A percentile compares a stretch with the other conserved stretches of the same genome.
Conservation (phyloP, 2,113 vertebrate species). For the Osmerus mordax region DNA sequence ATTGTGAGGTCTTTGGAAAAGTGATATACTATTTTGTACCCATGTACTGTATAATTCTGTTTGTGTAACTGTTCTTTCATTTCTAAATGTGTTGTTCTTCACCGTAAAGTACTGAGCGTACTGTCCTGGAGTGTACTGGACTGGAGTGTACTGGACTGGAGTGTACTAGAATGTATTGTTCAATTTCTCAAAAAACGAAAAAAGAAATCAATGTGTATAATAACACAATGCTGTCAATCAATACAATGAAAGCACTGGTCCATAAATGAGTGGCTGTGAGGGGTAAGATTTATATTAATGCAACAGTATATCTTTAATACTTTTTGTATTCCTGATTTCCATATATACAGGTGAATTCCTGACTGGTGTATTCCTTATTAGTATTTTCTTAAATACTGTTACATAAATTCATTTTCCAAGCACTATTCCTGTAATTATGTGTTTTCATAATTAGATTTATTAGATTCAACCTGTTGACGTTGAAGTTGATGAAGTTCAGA, state of each 20-base stretch:
- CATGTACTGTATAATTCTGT: conserved; percentile 9
- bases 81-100: conserved; percentile 30
- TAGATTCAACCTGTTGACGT: conserved; percentile 15
- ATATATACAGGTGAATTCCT: no score
- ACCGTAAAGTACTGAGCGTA: conserved; percentile 39
- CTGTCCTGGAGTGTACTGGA: not conserved
- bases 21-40: no score
- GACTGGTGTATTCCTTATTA: no score
- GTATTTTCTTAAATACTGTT: no score
- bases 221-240: not conserved
- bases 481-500: conserved; percentile 19
- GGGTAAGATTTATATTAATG: conserved; percentile 11
- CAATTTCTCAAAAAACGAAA: not conserved
- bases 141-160: not conserved
- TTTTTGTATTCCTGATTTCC: no score
- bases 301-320: no score
- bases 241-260: not conserved
- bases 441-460: no score
- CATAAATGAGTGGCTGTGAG: conserved; percentile 12
- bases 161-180: not conserved
- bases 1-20: not conserved
- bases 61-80: conserved; percentile 45
- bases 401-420: no score
- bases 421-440: no score
- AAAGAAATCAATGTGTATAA: conserved; percentile 32